Percentiles rank a stretch among this genome's conserved stretches.
Evolutionary conservation across 1,140 invertebrate species (phyloP).

Genomic region (Solen grandis): DNA sequence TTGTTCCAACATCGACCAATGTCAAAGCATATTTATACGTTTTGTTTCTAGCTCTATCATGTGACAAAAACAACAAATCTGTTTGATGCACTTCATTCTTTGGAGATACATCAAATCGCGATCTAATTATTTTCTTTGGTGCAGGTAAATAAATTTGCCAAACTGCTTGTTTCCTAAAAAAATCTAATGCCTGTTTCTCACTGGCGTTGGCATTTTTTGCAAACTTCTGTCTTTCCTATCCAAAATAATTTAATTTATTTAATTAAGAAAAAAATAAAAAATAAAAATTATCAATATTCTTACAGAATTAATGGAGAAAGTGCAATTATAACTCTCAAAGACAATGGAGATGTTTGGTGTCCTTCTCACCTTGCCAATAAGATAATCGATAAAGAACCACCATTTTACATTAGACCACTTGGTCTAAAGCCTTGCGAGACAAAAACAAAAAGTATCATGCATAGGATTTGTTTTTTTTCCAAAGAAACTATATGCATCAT

Average conservation of each 20-base stretch:
- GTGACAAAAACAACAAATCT: no score
- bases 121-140: constrained; percentile 28
- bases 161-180: constrained; percentile 55
- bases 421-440: background rate
- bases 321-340: background rate
- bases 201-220: no score
- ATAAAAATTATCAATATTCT: background rate
- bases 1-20: constrained; percentile 47
- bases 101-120: constrained; percentile 20
- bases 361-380: constrained; percentile 9
- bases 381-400: no score
- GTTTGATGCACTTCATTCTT: constrained; percentile 53
- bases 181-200: no score
- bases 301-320: no score
- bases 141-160: constrained; percentile 57
- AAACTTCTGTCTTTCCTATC: constrained; percentile 32
- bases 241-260: constrained; percentile 9
- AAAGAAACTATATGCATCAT: constrained; percentile 2
- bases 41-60: no score
- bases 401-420: constrained; percentile 5
- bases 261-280: background rate
- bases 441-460: constrained; percentile 18
- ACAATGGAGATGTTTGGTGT: background rate
- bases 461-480: background rate
- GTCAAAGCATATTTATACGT: constrained; percentile 59